Percentiles rank a stretch among this genome's conserved stretches.
These are phyloP conservation scores for Sarcoramphus papa DNA, from an alignment of 2,797 vertebrate genomes.

Conservation along the genomic window DNA sequence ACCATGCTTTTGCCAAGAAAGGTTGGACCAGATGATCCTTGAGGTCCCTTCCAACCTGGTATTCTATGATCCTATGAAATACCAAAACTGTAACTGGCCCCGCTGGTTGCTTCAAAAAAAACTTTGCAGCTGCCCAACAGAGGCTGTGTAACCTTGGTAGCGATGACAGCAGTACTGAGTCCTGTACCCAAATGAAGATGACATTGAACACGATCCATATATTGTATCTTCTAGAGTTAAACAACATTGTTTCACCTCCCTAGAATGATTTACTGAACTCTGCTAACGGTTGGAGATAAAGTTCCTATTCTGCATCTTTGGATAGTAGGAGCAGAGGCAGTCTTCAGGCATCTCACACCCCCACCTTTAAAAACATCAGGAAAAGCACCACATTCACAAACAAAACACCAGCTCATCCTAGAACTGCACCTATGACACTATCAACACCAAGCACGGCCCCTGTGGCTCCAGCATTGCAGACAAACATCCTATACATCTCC, in stretches of 20 bases:
- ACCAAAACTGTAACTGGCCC: neutral
- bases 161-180: neutral
- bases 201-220: neutral
- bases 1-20: neutral
- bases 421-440: rapidly evolving
- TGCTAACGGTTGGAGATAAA: rapidly evolving
- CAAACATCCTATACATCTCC: neutral
- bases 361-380: neutral
- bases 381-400: neutral
- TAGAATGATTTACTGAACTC: neutral
- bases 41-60: neutral
- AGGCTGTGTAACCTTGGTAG: neutral
- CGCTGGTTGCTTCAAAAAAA: neutral
- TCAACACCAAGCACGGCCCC: rapidly evolving
- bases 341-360: neutral
- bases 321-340: neutral
- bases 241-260: neutral
- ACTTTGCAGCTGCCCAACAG: neutral
- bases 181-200: neutral
- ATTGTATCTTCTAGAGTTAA: neutral
- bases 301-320: neutral
- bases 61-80: neutral
- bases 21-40: neutral
- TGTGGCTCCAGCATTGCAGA: neutral
- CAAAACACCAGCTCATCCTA: neutral